Evolutionary conservation across 2,797 vertebrate species (phyloP).

Genomic region (Poeciliopsis infans): DNA sequence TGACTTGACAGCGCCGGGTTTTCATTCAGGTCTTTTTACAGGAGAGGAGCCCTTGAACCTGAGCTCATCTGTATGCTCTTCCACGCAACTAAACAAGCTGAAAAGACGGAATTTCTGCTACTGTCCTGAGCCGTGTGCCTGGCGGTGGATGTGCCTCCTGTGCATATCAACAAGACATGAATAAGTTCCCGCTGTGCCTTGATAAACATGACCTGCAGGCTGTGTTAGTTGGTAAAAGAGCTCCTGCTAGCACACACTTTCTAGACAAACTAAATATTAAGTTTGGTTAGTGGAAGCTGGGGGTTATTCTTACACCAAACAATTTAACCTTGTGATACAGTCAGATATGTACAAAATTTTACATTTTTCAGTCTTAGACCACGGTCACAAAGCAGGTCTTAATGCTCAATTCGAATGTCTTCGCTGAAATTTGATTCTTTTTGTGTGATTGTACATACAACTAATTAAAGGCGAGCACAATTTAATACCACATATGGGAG

Average conservation of each 20-base stretch:
- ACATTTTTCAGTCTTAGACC: not conserved
- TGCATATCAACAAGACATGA: conserved; percentile 8
- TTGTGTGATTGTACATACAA: not conserved
- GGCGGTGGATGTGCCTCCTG: conserved; percentile 2
- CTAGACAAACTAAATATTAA: not conserved
- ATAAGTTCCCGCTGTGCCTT: not conserved
- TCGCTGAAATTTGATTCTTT: not conserved
- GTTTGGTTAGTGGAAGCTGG: not conserved
- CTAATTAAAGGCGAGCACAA: not conserved
- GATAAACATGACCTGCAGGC: not conserved
- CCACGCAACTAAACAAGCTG: conserved; percentile 23
- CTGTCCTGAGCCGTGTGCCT: conserved; percentile 11
- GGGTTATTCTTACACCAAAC: not conserved
- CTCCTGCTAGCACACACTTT: not conserved
- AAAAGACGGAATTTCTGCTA: conserved; percentile 30
- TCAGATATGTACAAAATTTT: not conserved
- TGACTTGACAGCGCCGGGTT: conserved; percentile 42
- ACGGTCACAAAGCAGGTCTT: not conserved
- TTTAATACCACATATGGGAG: not conserved
- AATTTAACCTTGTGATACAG: not conserved
- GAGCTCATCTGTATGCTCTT: conserved; percentile 46
- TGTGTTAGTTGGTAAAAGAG: not conserved
- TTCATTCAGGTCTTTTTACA: conserved; percentile 40
- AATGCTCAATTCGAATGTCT: not conserved
- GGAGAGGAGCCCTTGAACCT: conserved; percentile 52